Base-by-base conservation (phyloP, 2,888 invertebrate genomes). In the Thelaira solivaga region DNA sequence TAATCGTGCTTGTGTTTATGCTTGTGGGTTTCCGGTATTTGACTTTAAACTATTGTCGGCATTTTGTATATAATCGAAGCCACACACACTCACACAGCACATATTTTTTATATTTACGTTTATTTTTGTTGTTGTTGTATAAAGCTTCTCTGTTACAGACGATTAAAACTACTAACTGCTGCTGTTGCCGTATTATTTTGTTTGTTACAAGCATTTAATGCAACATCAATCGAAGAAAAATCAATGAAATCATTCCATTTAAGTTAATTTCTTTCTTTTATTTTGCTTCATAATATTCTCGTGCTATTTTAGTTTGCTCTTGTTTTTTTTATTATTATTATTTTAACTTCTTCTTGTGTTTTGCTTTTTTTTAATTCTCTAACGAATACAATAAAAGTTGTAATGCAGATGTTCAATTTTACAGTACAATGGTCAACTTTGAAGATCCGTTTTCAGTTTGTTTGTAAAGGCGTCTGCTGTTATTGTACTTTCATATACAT, bases 401-500 rank as follows among this genome's bases (percentile, higher is more conserved):
- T 75, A 75, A 75, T 68, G 61, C 74, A 75, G 67, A 75, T 75
- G 67, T 68, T 75, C 61, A 75, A 75, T 75, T 75, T 75, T 75
- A 68, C 74, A 75, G 67, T 53, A 75, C 74, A 75, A 68, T 68
- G 74, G 74, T 75, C 74, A 75, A 75, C 67, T 75, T 67, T 68
- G 45, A 68, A 61, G 67, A 75, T 65, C 39, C 67, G 10, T 67
- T 72, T 72, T 7, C 13, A 34, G 26, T 43, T 45, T 55, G 64
- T 39, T 64, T 57, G 55, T 5, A 49, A 69, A 69, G 36, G 47
- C 18, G 68, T 31, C 55, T 61, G 51, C 5, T 59, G 31, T n/a
- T 29, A 11, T 7, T 11, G 10, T 45, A 34, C 41, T 29, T 43
- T n/a, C 20, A 22, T 45, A 55, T n/a, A n/a, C n/a, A n/a, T 36